Evolutionary conservation across 2,888 invertebrate genomes (phyloP).

Genomic region (Vanessa cardui): DNA sequence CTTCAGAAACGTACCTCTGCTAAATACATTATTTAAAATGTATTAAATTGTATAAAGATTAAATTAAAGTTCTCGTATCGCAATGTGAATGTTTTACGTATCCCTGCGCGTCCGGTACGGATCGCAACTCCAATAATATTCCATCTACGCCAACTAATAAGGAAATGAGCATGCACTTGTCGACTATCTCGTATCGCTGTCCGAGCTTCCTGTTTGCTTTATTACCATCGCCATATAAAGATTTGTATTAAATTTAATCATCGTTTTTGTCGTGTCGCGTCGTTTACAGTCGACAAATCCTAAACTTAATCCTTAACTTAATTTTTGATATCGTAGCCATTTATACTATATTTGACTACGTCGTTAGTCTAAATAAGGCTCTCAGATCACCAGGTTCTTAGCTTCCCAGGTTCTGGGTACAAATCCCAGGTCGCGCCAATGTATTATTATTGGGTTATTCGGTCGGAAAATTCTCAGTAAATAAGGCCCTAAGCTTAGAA

Average conservation of each 20-base stretch:
- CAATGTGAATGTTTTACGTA: constrained; percentile 20
- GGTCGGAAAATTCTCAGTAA: too few species aligned
- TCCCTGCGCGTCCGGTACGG: constrained; percentile 28
- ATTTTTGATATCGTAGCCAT: neutral
- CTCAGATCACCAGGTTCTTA: too few species aligned
- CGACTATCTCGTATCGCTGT: constrained; percentile 51
- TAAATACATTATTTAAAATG: too few species aligned
- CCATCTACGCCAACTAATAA: constrained; percentile 50
- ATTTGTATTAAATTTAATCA: constrained; percentile 36
- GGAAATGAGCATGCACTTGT: constrained; percentile 52
- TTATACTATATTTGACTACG: too few species aligned
- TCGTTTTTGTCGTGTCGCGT: neutral
- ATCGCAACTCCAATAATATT: constrained; percentile 42
- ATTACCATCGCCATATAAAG: constrained; percentile 36
- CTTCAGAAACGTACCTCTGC: too few species aligned
- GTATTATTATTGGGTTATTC: too few species aligned
- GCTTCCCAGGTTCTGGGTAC: too few species aligned
- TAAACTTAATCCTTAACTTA: neutral
- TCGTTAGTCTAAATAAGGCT: too few species aligned
- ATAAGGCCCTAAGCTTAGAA: too few species aligned
- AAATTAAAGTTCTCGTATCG: neutral
- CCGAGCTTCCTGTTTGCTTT: constrained; percentile 47
- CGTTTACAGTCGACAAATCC: neutral
- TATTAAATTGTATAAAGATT: neutral
- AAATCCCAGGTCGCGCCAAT: too few species aligned